These are phyloP conservation scores for Cylloceria caligata DNA, from an alignment of 2,888 invertebrate species.

Conservation along the genomic window DNA sequence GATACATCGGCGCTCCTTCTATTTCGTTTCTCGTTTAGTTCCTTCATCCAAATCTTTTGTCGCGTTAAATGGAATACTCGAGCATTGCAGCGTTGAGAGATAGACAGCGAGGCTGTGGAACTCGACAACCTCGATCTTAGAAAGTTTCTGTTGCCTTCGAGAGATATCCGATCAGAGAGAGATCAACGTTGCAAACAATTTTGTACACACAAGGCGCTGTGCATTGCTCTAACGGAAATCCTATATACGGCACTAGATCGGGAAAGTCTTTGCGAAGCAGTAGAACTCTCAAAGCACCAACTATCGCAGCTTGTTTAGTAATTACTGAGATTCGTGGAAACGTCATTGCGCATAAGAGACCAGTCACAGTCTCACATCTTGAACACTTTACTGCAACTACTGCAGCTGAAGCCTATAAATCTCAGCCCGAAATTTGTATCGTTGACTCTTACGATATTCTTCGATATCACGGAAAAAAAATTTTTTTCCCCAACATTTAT, in stretches of 20 bases:
- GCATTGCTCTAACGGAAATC: constrained; percentile 44
- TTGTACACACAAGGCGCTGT: constrained; percentile 36
- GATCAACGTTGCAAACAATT: constrained; percentile 19
- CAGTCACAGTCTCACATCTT: not conserved
- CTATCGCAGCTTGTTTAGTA: constrained; percentile 21
- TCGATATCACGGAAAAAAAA: too few relatives aligned
- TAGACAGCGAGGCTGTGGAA: not conserved
- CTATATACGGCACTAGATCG: constrained; percentile 58
- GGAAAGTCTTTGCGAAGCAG: constrained; percentile 43
- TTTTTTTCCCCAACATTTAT: too few relatives aligned
- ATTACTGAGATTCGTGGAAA: constrained; percentile 51
- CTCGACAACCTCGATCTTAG: not conserved
- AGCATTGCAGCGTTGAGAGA: too few relatives aligned
- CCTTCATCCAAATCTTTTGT: constrained; percentile 27
- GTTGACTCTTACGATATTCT: too few relatives aligned
- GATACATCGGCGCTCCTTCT: constrained; percentile 13
- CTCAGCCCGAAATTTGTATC: too few relatives aligned
- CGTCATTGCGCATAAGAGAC: not conserved
- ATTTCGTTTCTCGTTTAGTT: constrained; percentile 2
- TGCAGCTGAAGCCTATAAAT: too few relatives aligned
- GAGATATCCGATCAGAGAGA: constrained; percentile 4
- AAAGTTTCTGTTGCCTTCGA: not conserved
- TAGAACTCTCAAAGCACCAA: not conserved
- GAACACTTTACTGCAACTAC: not conserved
- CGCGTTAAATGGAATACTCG: not conserved